A percentile compares a stretch with the other conserved stretches of the same genome.
Evolutionary conservation across 2,888 invertebrate species (phyloP).

Genomic region (Drosophila meridiana): DNA sequence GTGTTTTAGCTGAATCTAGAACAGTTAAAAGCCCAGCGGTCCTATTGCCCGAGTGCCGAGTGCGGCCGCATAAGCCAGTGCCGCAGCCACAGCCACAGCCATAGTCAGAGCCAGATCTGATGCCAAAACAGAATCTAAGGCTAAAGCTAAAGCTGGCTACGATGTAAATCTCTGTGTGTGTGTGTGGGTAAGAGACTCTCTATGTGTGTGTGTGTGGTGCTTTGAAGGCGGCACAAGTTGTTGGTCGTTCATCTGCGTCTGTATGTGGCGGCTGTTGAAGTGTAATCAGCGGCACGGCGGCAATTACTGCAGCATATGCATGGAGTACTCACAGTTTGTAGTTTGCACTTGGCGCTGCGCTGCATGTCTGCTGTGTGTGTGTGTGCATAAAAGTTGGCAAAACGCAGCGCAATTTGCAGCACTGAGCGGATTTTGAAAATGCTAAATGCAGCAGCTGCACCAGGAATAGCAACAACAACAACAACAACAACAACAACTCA

Average conservation of each 20-base stretch:
- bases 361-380: conserved; percentile 34
- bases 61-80: conserved; percentile 22
- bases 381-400: conserved; percentile 64
- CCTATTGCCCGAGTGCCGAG: conserved; percentile 52
- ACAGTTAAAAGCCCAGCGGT: conserved; percentile 78
- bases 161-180: conserved; percentile 16
- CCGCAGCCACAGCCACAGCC: conserved; percentile 27
- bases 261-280: conserved; percentile 71
- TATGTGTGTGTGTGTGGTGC: conserved; percentile 21
- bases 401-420: conserved; percentile 74
- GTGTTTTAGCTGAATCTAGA: conserved; percentile 54
- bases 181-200: conserved; percentile 10
- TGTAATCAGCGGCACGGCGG: conserved; percentile 81
- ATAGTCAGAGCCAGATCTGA: conserved; percentile 16
- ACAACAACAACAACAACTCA: conserved; percentile 14
- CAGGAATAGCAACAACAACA: conserved; percentile 22
- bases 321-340: conserved; percentile 58
- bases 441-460: conserved; percentile 49
- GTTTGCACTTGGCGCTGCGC: conserved; percentile 47
- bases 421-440: conserved; percentile 72
- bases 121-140: conserved; percentile 21
- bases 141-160: conserved; percentile 33
- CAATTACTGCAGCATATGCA: conserved; percentile 74
- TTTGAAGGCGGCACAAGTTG: conserved; percentile 57
- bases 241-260: conserved; percentile 61